phyloP scores from a whole-genome alignment of 2,113 vertebrate species.

The Atrichornis clamosus region DNA sequence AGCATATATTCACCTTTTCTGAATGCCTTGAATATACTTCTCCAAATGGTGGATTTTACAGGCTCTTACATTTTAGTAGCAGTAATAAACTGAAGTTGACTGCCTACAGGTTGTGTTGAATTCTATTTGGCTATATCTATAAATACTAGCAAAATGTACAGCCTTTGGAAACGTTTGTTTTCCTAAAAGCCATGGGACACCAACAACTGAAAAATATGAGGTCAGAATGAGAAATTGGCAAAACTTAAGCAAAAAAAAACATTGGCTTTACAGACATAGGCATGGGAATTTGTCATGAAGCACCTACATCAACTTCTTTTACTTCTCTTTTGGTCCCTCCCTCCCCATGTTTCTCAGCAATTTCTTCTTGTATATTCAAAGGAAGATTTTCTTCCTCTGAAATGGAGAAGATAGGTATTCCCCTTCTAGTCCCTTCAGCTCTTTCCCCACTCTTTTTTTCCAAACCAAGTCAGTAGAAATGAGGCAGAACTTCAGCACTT shows the following conservation, averaged over 20 bases:
- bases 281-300: not conserved
- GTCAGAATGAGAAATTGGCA: conserved; percentile 20
- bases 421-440: not conserved
- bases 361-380: not conserved
- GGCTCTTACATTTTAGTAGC: not conserved
- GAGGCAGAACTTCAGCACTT: not conserved
- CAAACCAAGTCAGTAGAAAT: not conserved
- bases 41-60: not conserved
- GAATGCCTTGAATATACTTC: not conserved
- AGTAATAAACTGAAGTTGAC: not conserved
- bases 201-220: not conserved
- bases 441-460: not conserved
- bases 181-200: not conserved
- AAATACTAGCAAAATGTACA: conserved; percentile 1
- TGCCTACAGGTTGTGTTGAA: not conserved
- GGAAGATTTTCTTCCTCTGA: not conserved
- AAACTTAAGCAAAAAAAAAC: not conserved
- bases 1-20: not conserved
- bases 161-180: not conserved
- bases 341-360: not conserved
- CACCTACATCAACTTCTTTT: not conserved
- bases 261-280: not conserved
- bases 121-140: not conserved
- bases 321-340: not conserved
- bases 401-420: not conserved